Evolutionary conservation across 2,888 invertebrate genomes (phyloP), one percentile per base, ranked within the genome.

Genomic region (Acronicta leporina): DNA sequence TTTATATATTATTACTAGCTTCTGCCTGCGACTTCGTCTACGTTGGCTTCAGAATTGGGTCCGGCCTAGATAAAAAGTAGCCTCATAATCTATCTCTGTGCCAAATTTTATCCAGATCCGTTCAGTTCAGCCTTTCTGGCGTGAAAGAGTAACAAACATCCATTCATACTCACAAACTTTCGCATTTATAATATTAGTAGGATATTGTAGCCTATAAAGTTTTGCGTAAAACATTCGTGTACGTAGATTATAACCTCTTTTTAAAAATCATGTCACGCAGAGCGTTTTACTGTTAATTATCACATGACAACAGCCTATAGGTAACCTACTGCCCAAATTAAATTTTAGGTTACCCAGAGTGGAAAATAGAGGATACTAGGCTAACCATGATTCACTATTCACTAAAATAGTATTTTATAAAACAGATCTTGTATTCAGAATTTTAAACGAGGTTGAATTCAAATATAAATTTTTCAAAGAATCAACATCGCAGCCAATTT

Each of bases 311-410:
- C 38, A 14, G 48, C 44, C 44, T 63, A 33, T 16, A 42, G 11
- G 44, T 43, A 30, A 52, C 62, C 58, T 58, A 71, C 41, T 68
- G 54, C 11, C 54, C 54, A 48, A 64, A 54, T 48, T 68, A 20
- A 0, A 33, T 48, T 68, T 58, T 52, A 71, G 66, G 59, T 49
- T 42, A 46, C 54, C 51, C 60, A 47, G 40, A 15, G 45, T 45
- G n/a, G 4, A 38, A 35, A 44, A 68, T 65, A 58, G 54, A 51
- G 72, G 13, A 42, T 45, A 51, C 15, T 69, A 51, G 66, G 56
- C 15, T 47, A 43, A n/a, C 14, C 35, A 48, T 51, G 50, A 55
- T 54, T 66, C 52, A 67, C 10, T 41, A 16, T 43, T 33, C 11
- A 33, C 11, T 3, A 33, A 25, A 67, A 42, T 13, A 50, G 10